Evolutionary conservation across 2,888 invertebrate genomes (phyloP), one percentile per base, ranked within the genome.

Genomic region (Abrostola tripartita): DNA sequence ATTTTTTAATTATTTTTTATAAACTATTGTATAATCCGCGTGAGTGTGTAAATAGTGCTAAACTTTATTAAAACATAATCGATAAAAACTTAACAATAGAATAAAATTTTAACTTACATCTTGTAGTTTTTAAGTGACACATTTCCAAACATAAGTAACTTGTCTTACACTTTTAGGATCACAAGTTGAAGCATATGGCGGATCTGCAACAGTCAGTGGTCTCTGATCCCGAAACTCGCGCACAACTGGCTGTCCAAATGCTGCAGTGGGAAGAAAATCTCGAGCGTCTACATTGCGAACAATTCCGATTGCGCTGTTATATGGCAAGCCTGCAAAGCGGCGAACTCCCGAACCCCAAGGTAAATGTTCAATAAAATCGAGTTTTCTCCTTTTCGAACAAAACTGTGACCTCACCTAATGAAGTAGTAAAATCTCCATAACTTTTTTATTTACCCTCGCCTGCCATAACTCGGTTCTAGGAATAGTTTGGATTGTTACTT

Each of bases 111-210:
- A 51, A 52, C 52, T 52, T 14, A 57, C 44, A 9, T 52, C 49
- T 38, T 60, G 51, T 49, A 40, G 12, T 49, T 51, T 41, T 11
- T 51, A 60, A 68, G 57, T 61, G 52, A 24, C 40, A 61, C 5
- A 41, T 64, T 50, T 63, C n/a, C 66, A 57, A 53, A 59, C 67
- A 65, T 72, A 72, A 71, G 63, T 64, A 59, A 63, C 69, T 57
- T 66, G 62, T 61, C 62, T 56, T 57, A 62, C 38, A 56, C 65
- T 68, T 60, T 12, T 95, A 99, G 99, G 99, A 99, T 95, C 98
- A 98, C 88, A 99, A 99, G 92, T 95, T 99, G 94, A 98, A 98
- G 90, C 99, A 99, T 89, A 99, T 99, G 99, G 99, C 99, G n/a
- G 99, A 99, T 91, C 95, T 99, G 84, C 99, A 99, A 92, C 97